phyloP scores from a whole-genome alignment of 2,888 invertebrate species.

The Dusona sp. region DNA sequence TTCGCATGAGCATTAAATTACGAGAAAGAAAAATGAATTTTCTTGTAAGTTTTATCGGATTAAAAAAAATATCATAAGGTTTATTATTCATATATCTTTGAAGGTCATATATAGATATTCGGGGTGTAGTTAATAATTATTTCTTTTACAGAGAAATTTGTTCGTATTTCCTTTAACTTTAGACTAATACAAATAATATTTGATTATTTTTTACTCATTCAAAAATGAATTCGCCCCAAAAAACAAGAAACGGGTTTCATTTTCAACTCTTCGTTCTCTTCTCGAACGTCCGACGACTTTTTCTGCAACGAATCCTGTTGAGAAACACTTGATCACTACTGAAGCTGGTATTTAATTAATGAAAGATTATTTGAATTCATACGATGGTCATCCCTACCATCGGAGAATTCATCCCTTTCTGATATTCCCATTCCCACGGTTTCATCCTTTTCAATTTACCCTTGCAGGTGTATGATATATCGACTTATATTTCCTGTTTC shows the following conservation, averaged over 20 bases:
- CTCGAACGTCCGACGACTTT: background rate
- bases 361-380: slow-evolving; percentile 65
- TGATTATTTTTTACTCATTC: background rate
- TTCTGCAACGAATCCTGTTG: slow-evolving; percentile 57
- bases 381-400: slow-evolving; percentile 33
- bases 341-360: slow-evolving; percentile 71
- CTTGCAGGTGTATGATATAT: slow-evolving; percentile 43
- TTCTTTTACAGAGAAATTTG: too few species aligned
- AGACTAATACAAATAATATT: background rate
- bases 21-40: background rate
- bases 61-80: too few species aligned
- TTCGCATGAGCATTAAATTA: background rate
- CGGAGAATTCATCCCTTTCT: slow-evolving; percentile 6
- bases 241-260: background rate
- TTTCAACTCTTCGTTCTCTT: background rate
- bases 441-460: slow-evolving; percentile 23
- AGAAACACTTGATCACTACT: slow-evolving; percentile 54
- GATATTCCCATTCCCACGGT: slow-evolving; percentile 39
- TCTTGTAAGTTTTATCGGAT: too few species aligned
- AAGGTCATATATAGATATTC: too few species aligned
- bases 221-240: too few species aligned
- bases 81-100: too few species aligned
- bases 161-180: background rate
- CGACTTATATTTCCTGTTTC: slow-evolving; percentile 54
- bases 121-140: too few species aligned